Evolutionary conservation across 2,797 vertebrate genomes (phyloP), one percentile per base, ranked within the genome.

Genomic region (Sebastes vulpes): DNA sequence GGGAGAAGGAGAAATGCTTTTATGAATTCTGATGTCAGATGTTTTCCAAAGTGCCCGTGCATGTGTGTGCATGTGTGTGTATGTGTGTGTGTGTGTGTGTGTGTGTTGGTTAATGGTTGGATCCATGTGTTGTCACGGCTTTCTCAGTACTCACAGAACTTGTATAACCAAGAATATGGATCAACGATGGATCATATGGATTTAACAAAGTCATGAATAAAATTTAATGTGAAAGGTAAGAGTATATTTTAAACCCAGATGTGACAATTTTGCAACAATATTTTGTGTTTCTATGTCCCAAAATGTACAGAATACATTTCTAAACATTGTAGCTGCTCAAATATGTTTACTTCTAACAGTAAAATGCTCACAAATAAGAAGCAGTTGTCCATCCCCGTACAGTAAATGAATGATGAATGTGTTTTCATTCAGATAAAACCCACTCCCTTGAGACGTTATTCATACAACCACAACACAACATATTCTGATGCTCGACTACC

Each of bases 11-110:
- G 92, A 92, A 91, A 90, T 31, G 79, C 86, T 92, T 77, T 91
- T 89, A 87, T 89, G 85, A 92, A 93, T 90, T 94, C 92, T 95
- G 93, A 94, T 94, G 95, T 95, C 95, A 94, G 89, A 93, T 90
- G 83, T 94, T 95, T 95, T 95, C 94, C 94, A 91, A 87, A 90
- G 90, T 61, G 74, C 70, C 59, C 59, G 59, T 80, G 23, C 8
- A 1, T 68, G 23, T 71, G 70, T 58, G 63, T 64, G 48, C 12
- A 9, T 67, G 38, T 66, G 48, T 57, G 57, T 48, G 63, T 72
- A 38, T 67, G 86, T 83, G 54, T 25, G 14, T 83, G 54, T 25
- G 14, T 65, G 42, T 66, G 48, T 58, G 69, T 60, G n/a, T 48
- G 57, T 31, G 29, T 25, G 66, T 29, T 69, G 16, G 61, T 78